Percentiles rank a stretch among this genome's conserved stretches.
Evolutionary conservation across 2,797 vertebrate species (phyloP).

Genomic region (Myotis myotis): DNA sequence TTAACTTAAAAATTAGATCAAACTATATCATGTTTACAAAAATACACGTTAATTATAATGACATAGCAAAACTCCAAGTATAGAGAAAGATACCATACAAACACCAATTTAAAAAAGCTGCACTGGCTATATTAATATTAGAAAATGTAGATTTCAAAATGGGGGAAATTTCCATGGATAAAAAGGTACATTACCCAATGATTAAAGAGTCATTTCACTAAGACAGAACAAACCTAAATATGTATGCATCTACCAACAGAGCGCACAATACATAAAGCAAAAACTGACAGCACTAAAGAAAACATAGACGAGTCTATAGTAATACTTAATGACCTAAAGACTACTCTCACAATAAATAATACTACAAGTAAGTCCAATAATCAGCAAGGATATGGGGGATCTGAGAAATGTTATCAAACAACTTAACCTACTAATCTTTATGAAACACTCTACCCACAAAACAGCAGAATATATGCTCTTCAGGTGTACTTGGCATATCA

Average conservation of each 20-base stretch:
- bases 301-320: neutral
- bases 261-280: neutral
- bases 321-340: neutral
- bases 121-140: neutral
- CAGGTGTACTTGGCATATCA: neutral
- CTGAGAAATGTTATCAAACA: neutral
- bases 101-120: neutral
- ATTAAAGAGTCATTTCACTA: neutral
- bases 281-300: neutral
- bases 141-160: neutral
- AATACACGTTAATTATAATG: neutral
- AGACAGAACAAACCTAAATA: neutral
- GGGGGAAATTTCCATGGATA: neutral
- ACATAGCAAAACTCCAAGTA: neutral
- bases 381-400: neutral
- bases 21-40: neutral
- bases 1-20: neutral
- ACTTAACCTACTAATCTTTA: neutral
- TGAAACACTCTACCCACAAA: neutral
- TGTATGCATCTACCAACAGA: neutral
- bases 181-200: neutral
- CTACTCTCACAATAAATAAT: neutral
- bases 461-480: neutral
- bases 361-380: neutral
- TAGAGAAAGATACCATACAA: neutral